Evolutionary conservation across 2,797 vertebrate genomes (phyloP).

Genomic region (Chanos chanos): DNA sequence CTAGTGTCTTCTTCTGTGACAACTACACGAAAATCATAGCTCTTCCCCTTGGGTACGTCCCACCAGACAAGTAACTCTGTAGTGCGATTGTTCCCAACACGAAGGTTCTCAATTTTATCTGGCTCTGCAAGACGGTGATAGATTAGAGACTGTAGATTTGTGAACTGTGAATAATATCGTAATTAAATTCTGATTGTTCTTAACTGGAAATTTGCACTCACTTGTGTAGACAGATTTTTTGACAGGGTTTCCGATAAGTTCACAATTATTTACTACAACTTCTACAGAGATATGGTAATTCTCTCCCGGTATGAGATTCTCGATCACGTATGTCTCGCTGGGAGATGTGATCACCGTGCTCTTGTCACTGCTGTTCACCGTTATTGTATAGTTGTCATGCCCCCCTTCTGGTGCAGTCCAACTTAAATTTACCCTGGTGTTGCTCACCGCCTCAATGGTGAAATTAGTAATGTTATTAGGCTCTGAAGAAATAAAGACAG

Average conservation of each 20-base stretch:
- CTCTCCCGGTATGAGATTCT: conserved; percentile 13
- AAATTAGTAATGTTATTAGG: conserved; percentile 43
- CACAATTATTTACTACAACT: conserved; percentile 31
- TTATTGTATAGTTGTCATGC: conserved; percentile 18
- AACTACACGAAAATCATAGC: too few relatives aligned
- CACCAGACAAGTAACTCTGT: too few relatives aligned
- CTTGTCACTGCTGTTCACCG: fast-evolving
- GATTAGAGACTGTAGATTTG: too few relatives aligned
- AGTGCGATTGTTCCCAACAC: too few relatives aligned
- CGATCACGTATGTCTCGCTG: fast-evolving
- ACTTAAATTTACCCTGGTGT: background rate
- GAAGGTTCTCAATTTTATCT: too few relatives aligned
- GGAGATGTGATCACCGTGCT: fast-evolving
- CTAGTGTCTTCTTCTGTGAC: too few relatives aligned
- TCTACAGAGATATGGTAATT: conserved; percentile 39
- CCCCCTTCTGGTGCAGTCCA: conserved; percentile 47
- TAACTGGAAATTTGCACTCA: conserved; percentile 15
- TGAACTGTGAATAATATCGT: too few relatives aligned
- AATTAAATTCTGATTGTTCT: too few relatives aligned
- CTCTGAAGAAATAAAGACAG: conserved; percentile 39
- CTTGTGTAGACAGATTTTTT: conserved; percentile 8
- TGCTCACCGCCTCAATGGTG: fast-evolving
- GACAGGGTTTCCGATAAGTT: background rate
- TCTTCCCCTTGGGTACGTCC: too few relatives aligned
- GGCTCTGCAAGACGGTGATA: background rate